Evolutionary conservation across 1,140 invertebrate genomes (phyloP), one percentile per base, ranked within the genome.

Genomic region (Caenorhabditis latens): DNA sequence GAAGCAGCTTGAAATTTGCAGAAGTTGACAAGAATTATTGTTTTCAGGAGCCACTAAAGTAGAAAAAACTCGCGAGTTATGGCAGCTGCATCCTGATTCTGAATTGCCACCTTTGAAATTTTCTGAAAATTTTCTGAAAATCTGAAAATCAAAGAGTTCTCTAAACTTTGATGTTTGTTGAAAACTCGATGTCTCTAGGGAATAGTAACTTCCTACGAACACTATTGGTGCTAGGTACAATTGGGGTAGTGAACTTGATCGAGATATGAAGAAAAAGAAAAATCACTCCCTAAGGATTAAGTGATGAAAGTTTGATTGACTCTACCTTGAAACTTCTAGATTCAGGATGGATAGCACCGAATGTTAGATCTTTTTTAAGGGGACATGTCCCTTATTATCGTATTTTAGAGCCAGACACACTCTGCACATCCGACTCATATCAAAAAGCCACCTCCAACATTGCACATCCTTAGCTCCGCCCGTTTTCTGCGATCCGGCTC

Each of bases 211-310:
- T 24, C n/a, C 4, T 4, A 50, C 6, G 71, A 79, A 79, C 71
- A 79, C 71, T 79, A 53, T 48, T 71, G 43, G 67, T 46, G 67
- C 40, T 71, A 71, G 67, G 67, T 71, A 71, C 65, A n/a, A 79
- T 32, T 21, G 71, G 24, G 46, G 46, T 48, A 24, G n/a, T 50
- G 71, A 79, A 53, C 24, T 79, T 14, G 21, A 50, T 50, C 46
- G 13, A 40, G 63, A 67, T 67, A 67, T 19, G 24, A 43, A 3
- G 19, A 50, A 50, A 7, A 19, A n/a, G 19, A 24, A 50, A 24
- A 11, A n/a, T 24, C 8, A 21, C 46, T 79, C 71, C 71, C 71
- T 13, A 24, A 50, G n/a, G 71, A n/a, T 13, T 24, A 79, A 13
- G 71, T 79, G 71, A 50, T 48, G 43, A 50, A 50, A 79, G 71